phyloP scores from a whole-genome alignment of 2,888 invertebrate species.

The Platypus cylindrus region DNA sequence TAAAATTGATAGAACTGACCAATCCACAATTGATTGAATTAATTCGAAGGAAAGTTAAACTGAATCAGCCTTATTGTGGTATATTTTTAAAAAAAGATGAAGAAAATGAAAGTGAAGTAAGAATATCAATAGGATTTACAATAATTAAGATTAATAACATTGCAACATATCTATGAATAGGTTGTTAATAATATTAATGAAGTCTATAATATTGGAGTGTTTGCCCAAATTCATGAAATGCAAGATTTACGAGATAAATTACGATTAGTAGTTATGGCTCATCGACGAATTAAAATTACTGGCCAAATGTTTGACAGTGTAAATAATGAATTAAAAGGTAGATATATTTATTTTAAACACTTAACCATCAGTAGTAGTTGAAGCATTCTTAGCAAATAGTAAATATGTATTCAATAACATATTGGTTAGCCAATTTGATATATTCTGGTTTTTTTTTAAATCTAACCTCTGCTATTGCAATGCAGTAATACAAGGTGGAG shows the following conservation, averaged over 20 bases:
- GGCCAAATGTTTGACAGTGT: slow-evolving; percentile 67
- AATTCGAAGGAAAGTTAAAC: slow-evolving; percentile 81
- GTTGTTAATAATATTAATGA: slow-evolving; percentile 67
- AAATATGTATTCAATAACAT: no score
- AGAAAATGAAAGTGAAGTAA: slow-evolving; percentile 66
- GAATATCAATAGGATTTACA: background rate
- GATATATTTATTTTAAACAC: no score
- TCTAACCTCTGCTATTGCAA: no score
- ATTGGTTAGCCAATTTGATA: no score
- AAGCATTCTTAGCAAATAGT: no score
- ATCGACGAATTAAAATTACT: slow-evolving; percentile 72
- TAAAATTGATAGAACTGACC: slow-evolving; percentile 89
- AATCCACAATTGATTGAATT: slow-evolving; percentile 81
- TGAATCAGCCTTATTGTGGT: slow-evolving; percentile 95
- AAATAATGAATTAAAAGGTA: slow-evolving; percentile 41
- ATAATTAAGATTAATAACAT: background rate
- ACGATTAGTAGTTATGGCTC: slow-evolving; percentile 88
- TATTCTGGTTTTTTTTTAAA: no score
- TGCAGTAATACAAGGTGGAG: no score
- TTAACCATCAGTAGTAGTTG: no score
- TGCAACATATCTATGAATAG: slow-evolving; percentile 3
- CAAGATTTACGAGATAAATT: slow-evolving; percentile 87
- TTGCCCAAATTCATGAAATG: slow-evolving; percentile 96
- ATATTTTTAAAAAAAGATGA: slow-evolving; percentile 89
- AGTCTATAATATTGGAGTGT: slow-evolving; percentile 82